phyloP scores from a whole-genome alignment of 2,797 vertebrate genomes.

The Pseudochaenichthys georgianus region DNA sequence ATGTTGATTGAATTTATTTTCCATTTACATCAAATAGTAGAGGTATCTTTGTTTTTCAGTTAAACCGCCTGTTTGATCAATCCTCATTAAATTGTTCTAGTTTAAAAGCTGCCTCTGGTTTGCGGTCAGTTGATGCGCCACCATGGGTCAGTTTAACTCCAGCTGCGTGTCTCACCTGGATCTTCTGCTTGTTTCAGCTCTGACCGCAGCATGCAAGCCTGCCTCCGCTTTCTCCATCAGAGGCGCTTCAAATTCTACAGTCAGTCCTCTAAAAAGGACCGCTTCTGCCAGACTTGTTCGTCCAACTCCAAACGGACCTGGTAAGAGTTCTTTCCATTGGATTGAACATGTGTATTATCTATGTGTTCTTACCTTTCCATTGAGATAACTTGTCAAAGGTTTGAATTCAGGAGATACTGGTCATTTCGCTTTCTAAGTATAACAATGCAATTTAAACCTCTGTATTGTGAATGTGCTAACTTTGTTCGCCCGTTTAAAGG shows the following conservation, averaged over 20 bases:
- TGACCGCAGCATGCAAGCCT: conserved; percentile 62
- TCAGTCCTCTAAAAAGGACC: conserved; percentile 53
- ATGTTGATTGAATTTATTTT: conserved; percentile 45
- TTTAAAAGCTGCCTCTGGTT: conserved; percentile 7
- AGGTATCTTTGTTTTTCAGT: neutral
- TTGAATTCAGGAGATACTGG: neutral
- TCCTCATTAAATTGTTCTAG: neutral
- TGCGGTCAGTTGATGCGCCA: conserved; percentile 10
- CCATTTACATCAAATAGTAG: neutral
- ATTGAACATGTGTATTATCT: neutral
- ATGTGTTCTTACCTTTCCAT: neutral
- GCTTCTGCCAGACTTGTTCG: conserved; percentile 48
- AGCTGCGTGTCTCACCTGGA: conserved; percentile 39
- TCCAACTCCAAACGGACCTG: conserved; percentile 35
- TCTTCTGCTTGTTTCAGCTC: conserved; percentile 57
- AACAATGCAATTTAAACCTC: neutral
- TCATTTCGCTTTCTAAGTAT: neutral
- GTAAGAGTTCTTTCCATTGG: conserved; percentile 57
- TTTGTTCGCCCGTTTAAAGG: too few species aligned
- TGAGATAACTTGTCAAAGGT: too few species aligned
- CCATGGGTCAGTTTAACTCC: conserved; percentile 50
- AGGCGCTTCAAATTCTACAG: conserved; percentile 34
- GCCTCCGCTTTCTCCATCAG: conserved; percentile 40
- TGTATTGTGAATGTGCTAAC: neutral
- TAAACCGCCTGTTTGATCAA: conserved; percentile 24